Conservation (phyloP, 1,140 invertebrate species). For the Phymorhynchus buccinoides region DNA sequence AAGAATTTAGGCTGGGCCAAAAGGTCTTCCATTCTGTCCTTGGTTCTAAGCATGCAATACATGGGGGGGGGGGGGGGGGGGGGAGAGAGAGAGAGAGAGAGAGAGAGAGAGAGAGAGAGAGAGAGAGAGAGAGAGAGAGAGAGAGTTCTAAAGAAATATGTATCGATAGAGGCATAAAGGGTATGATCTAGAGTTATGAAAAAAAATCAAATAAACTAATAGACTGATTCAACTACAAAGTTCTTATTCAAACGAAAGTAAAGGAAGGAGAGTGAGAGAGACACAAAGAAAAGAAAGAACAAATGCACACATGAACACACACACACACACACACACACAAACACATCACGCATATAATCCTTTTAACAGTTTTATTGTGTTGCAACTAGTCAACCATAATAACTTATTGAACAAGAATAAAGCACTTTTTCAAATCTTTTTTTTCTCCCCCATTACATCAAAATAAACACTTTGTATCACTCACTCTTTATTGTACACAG, state of each 20-base stretch:
- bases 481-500: no score
- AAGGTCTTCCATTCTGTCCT: no score
- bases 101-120: no score
- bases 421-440: neutral
- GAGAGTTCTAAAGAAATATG: no score
- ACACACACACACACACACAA: neutral
- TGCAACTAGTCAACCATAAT: neutral
- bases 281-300: neutral
- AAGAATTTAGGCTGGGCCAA: no score
- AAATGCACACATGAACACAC: neutral
- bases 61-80: no score
- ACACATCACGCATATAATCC: neutral
- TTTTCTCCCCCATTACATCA: neutral
- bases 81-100: no score
- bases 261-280: neutral
- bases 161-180: no score
- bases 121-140: no score
- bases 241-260: no score
- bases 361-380: neutral
- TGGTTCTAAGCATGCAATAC: no score
- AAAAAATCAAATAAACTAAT: neutral
- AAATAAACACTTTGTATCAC: neutral
- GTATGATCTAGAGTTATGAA: no score
- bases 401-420: slow-evolving; percentile 1
- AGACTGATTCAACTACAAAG: neutral